phyloP scores from a whole-genome alignment of 2,113 vertebrate species.

The Pseudopipra pipra region DNA sequence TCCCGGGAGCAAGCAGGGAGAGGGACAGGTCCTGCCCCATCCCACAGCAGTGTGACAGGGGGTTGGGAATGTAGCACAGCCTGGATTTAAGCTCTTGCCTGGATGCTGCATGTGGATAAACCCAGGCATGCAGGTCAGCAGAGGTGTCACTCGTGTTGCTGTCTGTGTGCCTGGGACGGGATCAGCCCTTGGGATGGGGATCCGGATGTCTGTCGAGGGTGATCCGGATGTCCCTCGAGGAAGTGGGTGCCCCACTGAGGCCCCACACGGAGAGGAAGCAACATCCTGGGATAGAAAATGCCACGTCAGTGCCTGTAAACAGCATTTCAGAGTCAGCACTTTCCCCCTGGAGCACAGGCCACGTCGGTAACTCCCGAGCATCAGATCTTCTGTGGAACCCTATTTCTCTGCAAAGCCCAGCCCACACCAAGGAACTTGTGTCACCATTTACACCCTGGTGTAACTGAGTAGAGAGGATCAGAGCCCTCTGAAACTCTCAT shows the following conservation, averaged over 20 bases:
- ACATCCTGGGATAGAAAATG: background rate
- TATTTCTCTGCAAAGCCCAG: background rate
- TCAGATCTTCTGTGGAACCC: fast-evolving
- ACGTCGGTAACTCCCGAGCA: fast-evolving
- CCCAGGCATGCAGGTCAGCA: background rate
- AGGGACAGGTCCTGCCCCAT: background rate
- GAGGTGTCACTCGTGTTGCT: background rate
- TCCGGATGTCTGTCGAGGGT: background rate
- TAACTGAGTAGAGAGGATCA: background rate
- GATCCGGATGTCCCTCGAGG: background rate
- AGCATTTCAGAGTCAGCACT: background rate
- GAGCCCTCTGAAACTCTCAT: background rate
- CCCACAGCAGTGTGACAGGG: fast-evolving
- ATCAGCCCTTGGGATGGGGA: fast-evolving
- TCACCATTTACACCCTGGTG: background rate
- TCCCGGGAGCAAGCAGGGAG: fast-evolving
- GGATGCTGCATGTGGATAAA: background rate
- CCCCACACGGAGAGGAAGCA: background rate
- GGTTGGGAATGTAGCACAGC: background rate
- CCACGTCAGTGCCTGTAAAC: background rate
- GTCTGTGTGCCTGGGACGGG: background rate
- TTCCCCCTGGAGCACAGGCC: background rate
- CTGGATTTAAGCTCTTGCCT: background rate
- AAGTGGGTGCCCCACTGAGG: background rate
- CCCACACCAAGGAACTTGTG: fast-evolving